Conservation (phyloP, 2,888 invertebrate genomes). For the Phyllotreta striolata region DNA sequence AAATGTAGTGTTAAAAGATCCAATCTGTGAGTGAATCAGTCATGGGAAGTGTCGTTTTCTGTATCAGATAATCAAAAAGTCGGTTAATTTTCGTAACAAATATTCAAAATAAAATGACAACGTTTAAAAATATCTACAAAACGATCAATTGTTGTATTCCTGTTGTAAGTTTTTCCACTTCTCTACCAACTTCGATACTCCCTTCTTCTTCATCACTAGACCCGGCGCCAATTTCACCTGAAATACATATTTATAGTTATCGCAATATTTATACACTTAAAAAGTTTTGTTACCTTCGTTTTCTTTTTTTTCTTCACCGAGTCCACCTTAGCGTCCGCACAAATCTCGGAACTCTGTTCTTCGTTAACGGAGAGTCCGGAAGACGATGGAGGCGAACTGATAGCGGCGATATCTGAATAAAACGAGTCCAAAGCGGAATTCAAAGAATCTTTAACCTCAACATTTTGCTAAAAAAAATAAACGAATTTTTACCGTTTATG, state of each 20-base stretch:
- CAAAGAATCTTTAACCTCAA: conserved; percentile 35
- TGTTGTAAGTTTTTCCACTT: conserved; percentile 76
- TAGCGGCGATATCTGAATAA: conserved; percentile 68
- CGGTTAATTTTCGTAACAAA: no score
- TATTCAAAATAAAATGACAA: conserved; percentile 1
- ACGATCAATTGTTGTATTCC: conserved; percentile 27
- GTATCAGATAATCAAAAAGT: no score
- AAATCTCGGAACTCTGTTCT: conserved; percentile 18
- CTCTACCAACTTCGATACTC: conserved; percentile 72
- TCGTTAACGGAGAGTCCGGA: conserved; percentile 20
- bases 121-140: conserved; percentile 2
- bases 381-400: conserved; percentile 47
- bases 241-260: conserved; percentile 46
- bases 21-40: no score
- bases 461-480: conserved; percentile 24
- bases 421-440: conserved; percentile 65
- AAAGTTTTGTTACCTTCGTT: conserved; percentile 51
- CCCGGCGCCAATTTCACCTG: conserved; percentile 66
- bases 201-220: conserved; percentile 73
- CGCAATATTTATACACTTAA: conserved; percentile 7
- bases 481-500: neutral
- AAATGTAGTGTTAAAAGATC: no score
- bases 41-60: no score
- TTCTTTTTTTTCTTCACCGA: conserved; percentile 60
- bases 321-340: conserved; percentile 45